phyloP scores from a whole-genome alignment of 2,113 vertebrate species.

The Pogona vitticeps region DNA sequence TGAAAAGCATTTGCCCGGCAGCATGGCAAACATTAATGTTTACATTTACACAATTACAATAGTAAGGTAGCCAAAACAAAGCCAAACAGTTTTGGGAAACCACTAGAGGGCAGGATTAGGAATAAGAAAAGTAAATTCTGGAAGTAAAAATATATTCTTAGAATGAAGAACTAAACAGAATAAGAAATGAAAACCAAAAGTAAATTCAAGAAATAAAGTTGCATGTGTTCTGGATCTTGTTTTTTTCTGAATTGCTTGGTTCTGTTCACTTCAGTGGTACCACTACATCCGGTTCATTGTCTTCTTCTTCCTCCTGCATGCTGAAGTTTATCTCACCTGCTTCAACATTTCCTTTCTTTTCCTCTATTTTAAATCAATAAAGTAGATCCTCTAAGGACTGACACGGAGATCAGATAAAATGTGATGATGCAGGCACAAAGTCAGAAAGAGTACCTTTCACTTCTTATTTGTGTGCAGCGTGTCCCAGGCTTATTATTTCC shows the following conservation, averaged over 20 bases:
- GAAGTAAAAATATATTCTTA: neutral
- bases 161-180: neutral
- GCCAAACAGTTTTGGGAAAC: too few relatives aligned
- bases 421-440: neutral
- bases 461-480: neutral
- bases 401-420: neutral
- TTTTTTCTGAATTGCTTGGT: neutral
- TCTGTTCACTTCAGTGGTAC: neutral
- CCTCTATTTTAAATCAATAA: too few relatives aligned
- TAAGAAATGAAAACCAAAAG: too few relatives aligned
- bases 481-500: neutral
- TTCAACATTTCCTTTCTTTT: neutral
- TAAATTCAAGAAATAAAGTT: too few relatives aligned
- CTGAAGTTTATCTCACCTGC: neutral
- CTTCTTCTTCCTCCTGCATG: neutral
- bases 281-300: neutral
- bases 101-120: slow-evolving; percentile 18
- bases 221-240: too few relatives aligned
- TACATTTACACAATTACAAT: neutral
- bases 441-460: neutral
- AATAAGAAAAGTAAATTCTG: neutral
- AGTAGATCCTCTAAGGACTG: too few relatives aligned
- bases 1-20: neutral
- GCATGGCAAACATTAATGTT: neutral
- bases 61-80: neutral